Base-by-base conservation (phyloP, 2,888 invertebrate species). In the Drosophila stalkeri region DNA sequence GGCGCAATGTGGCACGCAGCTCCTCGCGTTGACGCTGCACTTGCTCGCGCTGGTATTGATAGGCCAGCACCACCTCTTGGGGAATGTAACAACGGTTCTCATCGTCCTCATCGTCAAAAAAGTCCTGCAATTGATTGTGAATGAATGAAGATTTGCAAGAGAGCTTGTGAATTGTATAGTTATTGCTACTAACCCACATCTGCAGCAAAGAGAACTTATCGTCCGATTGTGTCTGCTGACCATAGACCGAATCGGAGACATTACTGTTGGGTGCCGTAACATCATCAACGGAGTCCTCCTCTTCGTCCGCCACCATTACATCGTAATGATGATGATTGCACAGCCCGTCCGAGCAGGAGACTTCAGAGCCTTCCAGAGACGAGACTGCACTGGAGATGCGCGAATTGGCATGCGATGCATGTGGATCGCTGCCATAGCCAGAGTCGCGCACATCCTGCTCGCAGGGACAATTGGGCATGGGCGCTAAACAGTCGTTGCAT, bases 341-440 rank as follows among this genome's bases (percentile, higher is more conserved):
- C 91, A 97, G 96, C 47, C 96, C 96, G 91, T 98, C 98, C 0
- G 96, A 97, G 93, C 97, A 98, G 1, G 97, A 97, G 62, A 98
- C 95, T 91, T 98, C 98, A 0, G 98, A 98, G 37, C 98, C 97
- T 90, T 98, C 98, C 0, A 97, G 97, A 0, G 97, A 97, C 91
- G 97, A 97, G 81, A 96, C 95, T 71, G 96, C 94, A 80, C 97
- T 97, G 27, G 97, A 97, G 59, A 96, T 96, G 47, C 95, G 94
- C 68, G 95, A 94, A 41, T 95, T 95, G 80, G 95, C 95, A 81
- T 96, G 96, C 74, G 92, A 92, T 49, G 91, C 87, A 27, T 92
- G 78, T 33, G 82, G 92, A 78, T 97, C 98, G 14, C 98, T 98
- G 23, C 97, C 97, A 92, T 98, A 98, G 46, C 98, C 98, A 89